These are phyloP conservation scores for Rattus norvegicus DNA, from an alignment of 2,113 vertebrate species.

Conservation along the genomic window GRCr8 NC_086026.1:20206001-20206500, in stretches of 20 bases:
- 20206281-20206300: background rate
- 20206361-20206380: background rate
- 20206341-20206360: background rate
- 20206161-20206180: background rate
- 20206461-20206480: no score
- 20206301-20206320: background rate
- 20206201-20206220: background rate
- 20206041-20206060: background rate
- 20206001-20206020: background rate
- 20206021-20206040: background rate
- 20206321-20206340: background rate
- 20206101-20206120: background rate
- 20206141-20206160: background rate
- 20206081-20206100: background rate
- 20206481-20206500: no score
- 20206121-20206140: background rate
- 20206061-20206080: background rate
- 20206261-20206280: background rate
- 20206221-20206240: background rate
- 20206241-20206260: background rate
- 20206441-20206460: no score
- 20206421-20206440: no score
- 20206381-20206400: background rate
- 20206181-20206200: background rate
- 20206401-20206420: no score